A percentile compares a stretch with the other conserved stretches of the same genome.
Evolutionary conservation across 1,140 invertebrate species (phyloP).

Genomic region (Aradophagus sp.): DNA sequence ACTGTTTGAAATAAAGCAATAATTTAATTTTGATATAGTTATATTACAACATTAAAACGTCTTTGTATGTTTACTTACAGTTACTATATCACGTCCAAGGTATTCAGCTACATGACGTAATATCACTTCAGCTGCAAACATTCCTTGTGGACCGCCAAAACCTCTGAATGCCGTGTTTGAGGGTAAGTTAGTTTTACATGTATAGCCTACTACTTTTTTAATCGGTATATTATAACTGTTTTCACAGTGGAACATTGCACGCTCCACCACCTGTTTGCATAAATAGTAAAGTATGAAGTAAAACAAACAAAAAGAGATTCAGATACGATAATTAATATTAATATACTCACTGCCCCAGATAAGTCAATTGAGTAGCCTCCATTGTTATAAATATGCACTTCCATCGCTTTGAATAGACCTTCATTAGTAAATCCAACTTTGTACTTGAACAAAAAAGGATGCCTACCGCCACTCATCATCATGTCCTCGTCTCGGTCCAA

Average conservation of each 20-base stretch:
- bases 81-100: slow-evolving; percentile 78
- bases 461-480: slow-evolving; percentile 88
- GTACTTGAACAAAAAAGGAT: slow-evolving; percentile 92
- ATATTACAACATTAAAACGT: no score
- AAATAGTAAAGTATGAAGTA: slow-evolving; percentile 15
- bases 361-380: slow-evolving; percentile 89
- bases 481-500: slow-evolving; percentile 97
- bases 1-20: slow-evolving; percentile 61
- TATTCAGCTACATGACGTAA: slow-evolving; percentile 84
- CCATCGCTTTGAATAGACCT: slow-evolving; percentile 83
- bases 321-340: background rate
- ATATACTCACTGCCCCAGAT: slow-evolving; percentile 82
- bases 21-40: no score
- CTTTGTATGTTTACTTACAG: no score
- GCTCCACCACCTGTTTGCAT: slow-evolving; percentile 79
- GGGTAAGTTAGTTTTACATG: slow-evolving; percentile 89
- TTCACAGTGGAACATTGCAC: slow-evolving; percentile 86
- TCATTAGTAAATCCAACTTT: slow-evolving; percentile 86
- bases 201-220: slow-evolving; percentile 79
- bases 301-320: no score
- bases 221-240: slow-evolving; percentile 87
- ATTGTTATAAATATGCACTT: slow-evolving; percentile 87
- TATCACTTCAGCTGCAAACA: slow-evolving; percentile 88
- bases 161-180: slow-evolving; percentile 94
- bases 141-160: slow-evolving; percentile 92